A percentile compares a stretch with the other conserved stretches of the same genome.
phyloP scores from a whole-genome alignment of 2,797 vertebrate species.

The Macrochelys suwanniensis region DNA sequence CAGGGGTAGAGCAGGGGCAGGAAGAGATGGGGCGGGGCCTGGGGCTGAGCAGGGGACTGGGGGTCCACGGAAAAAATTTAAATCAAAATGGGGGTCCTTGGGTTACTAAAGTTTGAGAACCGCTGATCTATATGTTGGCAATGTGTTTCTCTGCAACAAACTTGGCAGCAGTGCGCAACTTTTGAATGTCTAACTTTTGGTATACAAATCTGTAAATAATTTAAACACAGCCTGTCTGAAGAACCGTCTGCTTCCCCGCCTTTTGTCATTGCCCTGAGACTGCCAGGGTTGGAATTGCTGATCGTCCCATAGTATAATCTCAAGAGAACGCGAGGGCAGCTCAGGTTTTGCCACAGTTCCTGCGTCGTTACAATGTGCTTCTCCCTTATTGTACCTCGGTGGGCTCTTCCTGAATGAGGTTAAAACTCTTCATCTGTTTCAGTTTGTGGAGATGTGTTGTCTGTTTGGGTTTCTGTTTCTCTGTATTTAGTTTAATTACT shows the following conservation, averaged over 20 bases:
- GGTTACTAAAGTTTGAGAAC: too few species aligned
- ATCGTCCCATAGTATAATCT: accelerated
- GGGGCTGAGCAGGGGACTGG: too few species aligned
- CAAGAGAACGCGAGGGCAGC: neutral
- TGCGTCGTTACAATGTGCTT: neutral
- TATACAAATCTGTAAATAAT: neutral
- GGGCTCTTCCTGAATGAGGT: neutral
- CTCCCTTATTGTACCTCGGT: too few species aligned
- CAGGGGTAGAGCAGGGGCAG: too few species aligned
- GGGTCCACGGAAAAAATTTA: too few species aligned
- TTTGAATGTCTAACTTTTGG: neutral
- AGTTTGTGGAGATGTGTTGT: neutral
- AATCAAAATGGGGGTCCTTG: too few species aligned
- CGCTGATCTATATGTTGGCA: neutral
- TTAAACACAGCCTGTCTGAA: neutral
- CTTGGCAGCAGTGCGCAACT: neutral
- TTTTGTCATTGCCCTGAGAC: neutral
- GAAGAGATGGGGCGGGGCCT: too few species aligned
- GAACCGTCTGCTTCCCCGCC: neutral
- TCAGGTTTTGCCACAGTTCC: accelerated
- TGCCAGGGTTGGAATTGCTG: neutral
- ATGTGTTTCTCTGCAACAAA: neutral
- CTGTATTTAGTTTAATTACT: neutral
- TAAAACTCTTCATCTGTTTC: neutral
- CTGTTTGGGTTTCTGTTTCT: neutral